Evolutionary conservation across 1,140 invertebrate genomes (phyloP).

Genomic region (Fopius arisanus): DNA sequence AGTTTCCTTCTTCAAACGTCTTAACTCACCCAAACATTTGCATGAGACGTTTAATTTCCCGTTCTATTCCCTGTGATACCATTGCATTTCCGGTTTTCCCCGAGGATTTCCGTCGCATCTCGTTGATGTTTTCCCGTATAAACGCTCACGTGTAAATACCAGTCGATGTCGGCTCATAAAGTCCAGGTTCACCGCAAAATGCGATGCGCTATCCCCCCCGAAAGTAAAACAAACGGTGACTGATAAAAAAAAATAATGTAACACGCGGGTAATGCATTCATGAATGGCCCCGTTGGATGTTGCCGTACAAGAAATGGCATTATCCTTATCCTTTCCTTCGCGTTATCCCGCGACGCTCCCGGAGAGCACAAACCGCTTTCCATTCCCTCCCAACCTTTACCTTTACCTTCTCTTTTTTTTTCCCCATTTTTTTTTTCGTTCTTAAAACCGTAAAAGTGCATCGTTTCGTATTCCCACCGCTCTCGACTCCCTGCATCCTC

Average conservation of each 20-base stretch:
- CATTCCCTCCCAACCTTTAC: neutral
- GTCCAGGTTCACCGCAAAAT: neutral
- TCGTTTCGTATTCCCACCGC: constrained; percentile 11
- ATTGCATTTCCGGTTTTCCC: neutral
- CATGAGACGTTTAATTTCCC: constrained; percentile 2
- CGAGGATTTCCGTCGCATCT: neutral
- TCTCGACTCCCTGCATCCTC: neutral
- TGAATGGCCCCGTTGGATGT: neutral
- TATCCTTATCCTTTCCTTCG: constrained; percentile 4
- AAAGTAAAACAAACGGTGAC: neutral
- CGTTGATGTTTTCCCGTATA: neutral
- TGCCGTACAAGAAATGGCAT: constrained; percentile 2
- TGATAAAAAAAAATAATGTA: neutral
- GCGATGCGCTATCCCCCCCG: neutral
- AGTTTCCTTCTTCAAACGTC: constrained; percentile 6
- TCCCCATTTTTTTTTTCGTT: neutral
- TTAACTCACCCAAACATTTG: constrained; percentile 2
- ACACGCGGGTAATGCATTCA: neutral
- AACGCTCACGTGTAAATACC: neutral
- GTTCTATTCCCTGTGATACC: neutral
- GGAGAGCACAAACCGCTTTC: neutral
- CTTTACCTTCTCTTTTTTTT: too few species aligned
- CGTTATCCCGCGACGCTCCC: neutral
- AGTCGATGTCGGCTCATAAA: neutral
- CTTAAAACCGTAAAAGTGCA: constrained; percentile 13